These are phyloP conservation scores for Ceratina calcarata DNA, from an alignment of 1,140 invertebrate species.

Conservation along the genomic window DNA sequence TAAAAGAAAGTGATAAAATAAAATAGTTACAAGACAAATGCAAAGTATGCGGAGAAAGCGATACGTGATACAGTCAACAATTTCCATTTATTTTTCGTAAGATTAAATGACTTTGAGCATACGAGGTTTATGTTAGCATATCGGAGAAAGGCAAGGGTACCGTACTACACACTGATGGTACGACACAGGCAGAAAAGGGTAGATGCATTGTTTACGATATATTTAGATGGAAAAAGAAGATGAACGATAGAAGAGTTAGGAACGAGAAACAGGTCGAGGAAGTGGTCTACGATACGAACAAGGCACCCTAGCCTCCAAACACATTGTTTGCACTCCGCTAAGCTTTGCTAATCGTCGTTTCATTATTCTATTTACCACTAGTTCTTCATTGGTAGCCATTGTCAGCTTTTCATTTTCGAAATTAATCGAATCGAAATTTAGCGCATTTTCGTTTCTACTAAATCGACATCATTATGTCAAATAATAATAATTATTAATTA, in stretches of 20 bases:
- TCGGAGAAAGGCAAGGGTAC: slow-evolving; percentile 52
- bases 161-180: slow-evolving; percentile 19
- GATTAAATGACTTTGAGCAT: slow-evolving; percentile 62
- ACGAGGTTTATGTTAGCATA: slow-evolving; percentile 57
- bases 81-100: slow-evolving; percentile 57
- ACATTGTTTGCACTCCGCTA: slow-evolving; percentile 92
- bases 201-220: slow-evolving; percentile 13
- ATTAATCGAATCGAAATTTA: slow-evolving; percentile 45
- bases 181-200: slow-evolving; percentile 39
- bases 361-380: slow-evolving; percentile 67
- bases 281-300: slow-evolving; percentile 71
- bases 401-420: slow-evolving; percentile 59
- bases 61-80: slow-evolving; percentile 41
- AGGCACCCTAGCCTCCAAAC: slow-evolving; percentile 91
- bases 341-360: slow-evolving; percentile 75
- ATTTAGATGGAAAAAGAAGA: slow-evolving; percentile 31
- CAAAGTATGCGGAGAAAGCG: slow-evolving; percentile 48
- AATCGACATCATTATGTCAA: slow-evolving; percentile 57
- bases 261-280: slow-evolving; percentile 51
- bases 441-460: slow-evolving; percentile 45
- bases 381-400: slow-evolving; percentile 64
- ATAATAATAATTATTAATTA: slow-evolving; percentile 52
- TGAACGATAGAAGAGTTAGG: slow-evolving; percentile 48
- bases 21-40: slow-evolving; percentile 25
- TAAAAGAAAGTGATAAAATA: slow-evolving; percentile 11